Evolutionary conservation across 2,113 vertebrate genomes (phyloP), one percentile per base, ranked within the genome.

Genomic region (Dascyllus trimaculatus): DNA sequence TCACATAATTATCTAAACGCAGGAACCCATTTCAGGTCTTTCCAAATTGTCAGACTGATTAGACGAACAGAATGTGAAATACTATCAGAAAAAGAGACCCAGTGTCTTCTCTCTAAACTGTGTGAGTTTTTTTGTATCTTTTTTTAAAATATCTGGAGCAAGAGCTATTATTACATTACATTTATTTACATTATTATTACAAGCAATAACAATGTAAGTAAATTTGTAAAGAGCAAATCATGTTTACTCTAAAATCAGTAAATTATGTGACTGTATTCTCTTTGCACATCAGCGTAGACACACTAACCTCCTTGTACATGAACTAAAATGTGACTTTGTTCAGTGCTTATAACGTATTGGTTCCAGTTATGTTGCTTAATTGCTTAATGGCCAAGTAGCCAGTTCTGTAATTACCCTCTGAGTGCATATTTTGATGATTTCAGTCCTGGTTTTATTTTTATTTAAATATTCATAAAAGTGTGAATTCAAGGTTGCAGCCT

Each of bases 1-100:
- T 82, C 77, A 85, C 71, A 65, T 84, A 75, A 90, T 92, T 88
- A 85, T 90, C 82, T 76, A 80, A 82, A 57, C 11, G 46, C 64
- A 81, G 81, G 69, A 88, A 76, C 26, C 82, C 71, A 87, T 80
- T 81, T 84, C 78, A 78, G 60, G 38, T 81, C 80, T 25, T 61
- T 85, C 56, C 64, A 82, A 82, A 80, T 80, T 85, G 78, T 64
- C 82, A 82, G 48, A 54, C 24, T 76, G 76, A 84, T 78, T 78
- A 84, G 80, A 78, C 64, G 71, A 82, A 74, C 60, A 56, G 69
- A 71, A 61, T 19, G 8, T 56, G 40, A 79, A 80, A 80, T n/a
- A 60, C 26, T 67, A 14, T 75, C 54, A 71, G 58, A 72, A 54
- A 66, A 51, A 53, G 5, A 11, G 9, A 35, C 32, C 8, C 17